Conservation (phyloP, 2,797 vertebrate species). For the Spatula versicolor region DNA sequence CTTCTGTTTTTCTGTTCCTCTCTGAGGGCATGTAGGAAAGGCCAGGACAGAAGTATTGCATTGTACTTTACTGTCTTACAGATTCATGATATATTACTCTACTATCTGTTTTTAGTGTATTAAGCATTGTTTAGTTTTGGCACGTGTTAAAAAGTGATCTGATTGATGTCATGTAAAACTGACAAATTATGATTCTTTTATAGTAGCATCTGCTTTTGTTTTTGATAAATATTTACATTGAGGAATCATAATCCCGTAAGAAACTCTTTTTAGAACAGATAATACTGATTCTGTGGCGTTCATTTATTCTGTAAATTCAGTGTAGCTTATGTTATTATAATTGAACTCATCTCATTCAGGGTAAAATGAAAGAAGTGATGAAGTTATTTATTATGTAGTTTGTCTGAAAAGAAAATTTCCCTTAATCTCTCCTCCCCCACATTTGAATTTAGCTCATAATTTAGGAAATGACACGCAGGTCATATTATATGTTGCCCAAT, state of each 20-base stretch:
- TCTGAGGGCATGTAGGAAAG: not conserved
- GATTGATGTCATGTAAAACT: not conserved
- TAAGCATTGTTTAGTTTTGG: not conserved
- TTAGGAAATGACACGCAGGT: not conserved
- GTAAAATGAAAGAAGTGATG: not conserved
- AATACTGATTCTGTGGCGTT: not conserved
- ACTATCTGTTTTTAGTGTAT: not conserved
- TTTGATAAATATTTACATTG: not conserved
- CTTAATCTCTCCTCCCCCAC: not conserved
- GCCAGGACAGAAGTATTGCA: not conserved
- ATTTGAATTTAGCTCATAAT: not conserved
- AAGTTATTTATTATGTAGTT: not conserved
- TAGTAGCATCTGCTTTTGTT: not conserved
- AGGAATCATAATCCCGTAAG: not conserved
- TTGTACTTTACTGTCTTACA: not conserved
- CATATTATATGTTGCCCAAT: not conserved
- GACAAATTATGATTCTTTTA: not conserved
- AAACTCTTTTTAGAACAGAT: not conserved
- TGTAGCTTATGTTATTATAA: not conserved
- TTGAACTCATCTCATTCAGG: not conserved
- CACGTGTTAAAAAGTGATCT: not conserved
- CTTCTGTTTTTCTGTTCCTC: not conserved
- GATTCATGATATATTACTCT: not conserved
- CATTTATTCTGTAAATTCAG: not conserved
- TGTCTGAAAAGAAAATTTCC: not conserved